Percentiles rank a stretch among this genome's conserved stretches.
Conservation (phyloP, 1,140 invertebrate species). For the Tribolium castaneum region DNA sequence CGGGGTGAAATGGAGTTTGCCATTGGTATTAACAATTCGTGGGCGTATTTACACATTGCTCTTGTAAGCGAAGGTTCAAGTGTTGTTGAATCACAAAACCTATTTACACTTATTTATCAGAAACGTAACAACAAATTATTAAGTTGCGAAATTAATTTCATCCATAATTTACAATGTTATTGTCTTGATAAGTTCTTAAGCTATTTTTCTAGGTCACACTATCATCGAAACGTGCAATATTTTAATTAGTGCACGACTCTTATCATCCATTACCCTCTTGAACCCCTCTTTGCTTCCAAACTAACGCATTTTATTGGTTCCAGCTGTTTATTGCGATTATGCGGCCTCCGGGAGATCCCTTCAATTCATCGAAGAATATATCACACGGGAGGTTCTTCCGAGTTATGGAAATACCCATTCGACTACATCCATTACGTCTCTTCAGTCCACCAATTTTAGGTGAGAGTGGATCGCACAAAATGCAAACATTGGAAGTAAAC, state of each 20-base stretch:
- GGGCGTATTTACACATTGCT: neutral
- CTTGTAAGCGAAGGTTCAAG: too few species aligned
- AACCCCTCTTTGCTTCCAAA: too few species aligned
- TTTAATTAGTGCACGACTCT: neutral
- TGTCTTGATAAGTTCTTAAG: neutral
- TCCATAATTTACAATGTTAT: neutral
- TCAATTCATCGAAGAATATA: constrained; percentile 90
- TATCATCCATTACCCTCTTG: too few species aligned
- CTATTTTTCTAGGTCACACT: constrained; percentile 9
- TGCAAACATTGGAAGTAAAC: too few species aligned
- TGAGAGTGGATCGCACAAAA: constrained; percentile 62
- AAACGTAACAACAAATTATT: neutral
- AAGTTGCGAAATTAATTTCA: neutral
- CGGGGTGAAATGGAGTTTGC: neutral
- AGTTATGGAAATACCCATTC: constrained; percentile 89
- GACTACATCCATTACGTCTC: constrained; percentile 84
- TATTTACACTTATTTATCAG: neutral
- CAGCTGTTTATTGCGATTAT: constrained; percentile 89
- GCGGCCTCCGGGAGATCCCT: constrained; percentile 84
- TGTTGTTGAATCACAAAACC: too few species aligned
- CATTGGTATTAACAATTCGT: constrained; percentile 13
- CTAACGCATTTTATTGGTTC: constrained; percentile 62
- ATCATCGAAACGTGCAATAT: constrained; percentile 3
- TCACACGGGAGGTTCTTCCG: constrained; percentile 83
- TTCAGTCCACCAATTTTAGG: constrained; percentile 90